Conservation (phyloP, 2,888 invertebrate species). For the Pharmacophagus antenor region DNA sequence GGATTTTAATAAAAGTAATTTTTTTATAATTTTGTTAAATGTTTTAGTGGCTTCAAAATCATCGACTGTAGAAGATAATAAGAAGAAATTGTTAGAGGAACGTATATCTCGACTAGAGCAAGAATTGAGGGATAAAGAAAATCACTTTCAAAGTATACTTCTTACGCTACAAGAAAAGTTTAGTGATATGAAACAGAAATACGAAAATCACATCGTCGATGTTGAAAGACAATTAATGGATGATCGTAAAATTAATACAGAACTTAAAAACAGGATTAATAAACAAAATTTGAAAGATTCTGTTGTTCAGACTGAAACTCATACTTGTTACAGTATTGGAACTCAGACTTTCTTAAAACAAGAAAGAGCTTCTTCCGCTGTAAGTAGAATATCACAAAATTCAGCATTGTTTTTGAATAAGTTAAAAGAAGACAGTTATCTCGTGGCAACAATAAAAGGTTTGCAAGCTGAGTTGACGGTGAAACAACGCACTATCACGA, state of each 20-base stretch:
- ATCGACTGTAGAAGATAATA: conserved; percentile 76
- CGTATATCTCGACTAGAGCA: conserved; percentile 85
- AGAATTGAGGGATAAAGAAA: conserved; percentile 86
- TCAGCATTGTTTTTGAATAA: conserved; percentile 74
- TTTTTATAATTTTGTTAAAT: neutral
- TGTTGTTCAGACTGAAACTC: conserved; percentile 75
- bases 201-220: conserved; percentile 87
- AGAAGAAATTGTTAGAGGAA: conserved; percentile 85
- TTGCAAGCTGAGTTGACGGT: conserved; percentile 86
- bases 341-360: conserved; percentile 65
- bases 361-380: conserved; percentile 68
- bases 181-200: conserved; percentile 88
- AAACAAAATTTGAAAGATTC: conserved; percentile 53
- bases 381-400: conserved; percentile 78
- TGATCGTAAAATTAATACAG: conserved; percentile 67
- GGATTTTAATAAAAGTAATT: neutral
- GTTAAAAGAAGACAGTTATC: conserved; percentile 86
- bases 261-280: conserved; percentile 79
- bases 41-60: conserved; percentile 80
- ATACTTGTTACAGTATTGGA: conserved; percentile 46
- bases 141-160: conserved; percentile 85
- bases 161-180: conserved; percentile 88
- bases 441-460: conserved; percentile 89
- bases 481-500: conserved; percentile 86
- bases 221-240: conserved; percentile 84